Base-by-base conservation (phyloP, 2,113 vertebrate species). In the Otocyon megalotis region DNA sequence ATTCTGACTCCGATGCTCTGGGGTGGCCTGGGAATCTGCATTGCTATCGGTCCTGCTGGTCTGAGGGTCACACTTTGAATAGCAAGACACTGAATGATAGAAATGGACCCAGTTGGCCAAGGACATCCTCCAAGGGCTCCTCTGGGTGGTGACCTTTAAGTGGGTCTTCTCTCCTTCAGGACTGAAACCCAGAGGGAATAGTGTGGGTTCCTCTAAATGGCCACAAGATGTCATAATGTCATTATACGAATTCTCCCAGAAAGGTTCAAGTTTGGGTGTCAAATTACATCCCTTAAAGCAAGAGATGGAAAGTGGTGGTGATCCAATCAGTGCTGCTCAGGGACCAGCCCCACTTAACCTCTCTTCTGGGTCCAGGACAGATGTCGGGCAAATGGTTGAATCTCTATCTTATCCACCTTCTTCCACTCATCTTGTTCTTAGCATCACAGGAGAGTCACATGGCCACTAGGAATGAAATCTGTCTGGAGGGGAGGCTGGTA, bases 151-250 rank as follows among this genome's bases (percentile, higher is more conserved):
- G 71, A 86, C 48, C 37, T 92, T 84, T 63, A 11, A 56, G 3
- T 28, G 16, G 62, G 19, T 60, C 22, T 37, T 90, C 62, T 79
- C 37, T 79, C 32, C 54, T 95, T 92, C 28, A 54, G 65, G 72
- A 65, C 28, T 10, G 1, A 83, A 93, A 62, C 62, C 90, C 88
- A 28, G 15, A 8, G 35, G 72, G 81, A 72, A 86, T 15, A 62
- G 9, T 9, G 35, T 90, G 94, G 96, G 82, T 92, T 95, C 93
- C 74, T 92, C 56, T 50, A 58, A 93, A 91, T 89, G 96, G 62
- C 94, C 95, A 94, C 96, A 93, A 97, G 93, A 96, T 97, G 89
- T 98, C 97, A 93, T 97, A 86, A 97, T 89, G 88, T 94, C 95
- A 96, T 96, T 92, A 86, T 4, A 63, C 1, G 96, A 94, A 79